phyloP scores from a whole-genome alignment of 2,113 vertebrate genomes.

The Lepisosteus oculatus region DNA sequence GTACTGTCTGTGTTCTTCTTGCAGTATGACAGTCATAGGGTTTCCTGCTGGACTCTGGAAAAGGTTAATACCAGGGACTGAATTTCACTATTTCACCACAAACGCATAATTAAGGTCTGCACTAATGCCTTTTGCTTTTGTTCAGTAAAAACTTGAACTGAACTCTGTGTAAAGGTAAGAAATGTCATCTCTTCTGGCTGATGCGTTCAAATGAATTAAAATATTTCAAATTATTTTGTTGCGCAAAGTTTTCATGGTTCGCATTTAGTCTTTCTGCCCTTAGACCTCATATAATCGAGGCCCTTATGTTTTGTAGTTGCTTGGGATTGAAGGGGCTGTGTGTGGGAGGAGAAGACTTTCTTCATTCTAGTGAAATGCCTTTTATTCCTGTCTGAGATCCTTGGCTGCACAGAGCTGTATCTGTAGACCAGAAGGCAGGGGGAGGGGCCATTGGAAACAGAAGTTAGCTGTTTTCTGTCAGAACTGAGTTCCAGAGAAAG shows the following conservation, averaged over 20 bases:
- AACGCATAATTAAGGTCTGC: background rate
- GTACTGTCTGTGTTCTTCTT: no score
- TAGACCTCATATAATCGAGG: conserved; percentile 52
- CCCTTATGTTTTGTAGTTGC: conserved; percentile 54
- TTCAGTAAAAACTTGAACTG: conserved; percentile 34
- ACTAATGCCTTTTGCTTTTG: background rate
- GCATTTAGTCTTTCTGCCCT: conserved; percentile 27
- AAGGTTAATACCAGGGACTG: no score
- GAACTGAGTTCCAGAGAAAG: conserved; percentile 10
- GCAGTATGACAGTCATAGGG: no score
- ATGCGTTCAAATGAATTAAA: conserved; percentile 38
- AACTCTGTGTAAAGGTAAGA: conserved; percentile 44
- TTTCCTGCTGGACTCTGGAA: no score
- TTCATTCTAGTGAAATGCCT: conserved; percentile 24
- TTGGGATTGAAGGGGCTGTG: conserved; percentile 31
- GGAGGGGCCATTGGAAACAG: background rate
- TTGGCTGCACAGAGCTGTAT: no score
- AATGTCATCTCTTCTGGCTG: conserved; percentile 42
- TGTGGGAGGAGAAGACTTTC: conserved; percentile 38
- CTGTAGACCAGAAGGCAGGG: no score
- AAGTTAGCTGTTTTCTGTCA: conserved; percentile 11
- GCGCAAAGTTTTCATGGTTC: conserved; percentile 51
- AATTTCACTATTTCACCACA: no score
- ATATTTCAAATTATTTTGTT: conserved; percentile 53
- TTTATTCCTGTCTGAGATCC: conserved; percentile 19